Evolutionary conservation across 2,888 invertebrate genomes (phyloP), one percentile per base, ranked within the genome.

Genomic region (Drosophila austrosaltans): DNA sequence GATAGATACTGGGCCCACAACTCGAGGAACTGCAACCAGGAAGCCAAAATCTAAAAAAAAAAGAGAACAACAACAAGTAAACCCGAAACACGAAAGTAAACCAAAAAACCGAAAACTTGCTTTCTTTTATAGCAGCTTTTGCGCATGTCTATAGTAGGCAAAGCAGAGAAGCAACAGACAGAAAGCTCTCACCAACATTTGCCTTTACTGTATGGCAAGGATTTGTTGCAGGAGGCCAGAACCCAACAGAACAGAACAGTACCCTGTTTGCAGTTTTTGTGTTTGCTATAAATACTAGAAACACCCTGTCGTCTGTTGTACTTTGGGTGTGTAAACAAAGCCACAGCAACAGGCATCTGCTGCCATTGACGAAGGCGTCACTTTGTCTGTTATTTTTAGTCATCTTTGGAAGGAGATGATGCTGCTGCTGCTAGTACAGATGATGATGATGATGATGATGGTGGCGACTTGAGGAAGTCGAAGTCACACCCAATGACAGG

Each of bases 1-100:
- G 81, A 79, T 81, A 83, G 86, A 86, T 84, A 84, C 83, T 86
- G 76, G 54, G 73, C 16, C 32, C 62, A 28, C 53, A 53, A 32
- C 20, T 61, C 32, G 16, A 28, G 40, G 48, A 48, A 10, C 53
- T 48, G 53, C 69, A 66, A 63, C 67, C 63, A 40, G 61, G 53
- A 74, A 60, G 64, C 39, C 53, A 57, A 44, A 66, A 57, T 42
- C 67, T 62, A 65, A 68, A 53, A 57, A 8, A 59, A 4, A 1
- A 22, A 22, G 4, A 25, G 4, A 12, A 48, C 22, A 40, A 40
- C 12, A 12, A 25, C 22, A 48, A 48, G 20, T 20, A 48, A 44
- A 44, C 20, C 44, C 42, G 42, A 48, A 1, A 48, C 22, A 25
- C 8, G 48, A 62, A 48, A 53, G 62, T 12, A 62, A 36, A 28